These are phyloP conservation scores for Panagrolaimus sp. DNA, from an alignment of 1,140 invertebrate genomes.

Conservation along the genomic window DNA sequence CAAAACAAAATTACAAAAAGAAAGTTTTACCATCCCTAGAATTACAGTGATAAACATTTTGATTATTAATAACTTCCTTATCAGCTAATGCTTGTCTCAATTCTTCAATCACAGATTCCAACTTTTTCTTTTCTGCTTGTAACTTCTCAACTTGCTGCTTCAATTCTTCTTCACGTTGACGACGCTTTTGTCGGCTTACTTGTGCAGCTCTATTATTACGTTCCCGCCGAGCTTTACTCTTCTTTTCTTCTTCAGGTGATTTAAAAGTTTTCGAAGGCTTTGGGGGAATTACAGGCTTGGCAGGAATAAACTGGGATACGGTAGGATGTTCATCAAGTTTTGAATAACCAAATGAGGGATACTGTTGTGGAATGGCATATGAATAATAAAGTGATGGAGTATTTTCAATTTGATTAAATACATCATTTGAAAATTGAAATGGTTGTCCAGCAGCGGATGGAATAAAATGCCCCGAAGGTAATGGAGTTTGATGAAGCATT, in stretches of 20 bases:
- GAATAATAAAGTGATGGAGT: background rate
- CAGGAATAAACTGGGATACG: background rate
- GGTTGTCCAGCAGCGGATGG: background rate
- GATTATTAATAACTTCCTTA: background rate
- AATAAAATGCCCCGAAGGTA: slow-evolving; percentile 1
- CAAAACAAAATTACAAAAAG: too few relatives aligned
- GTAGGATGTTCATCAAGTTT: background rate
- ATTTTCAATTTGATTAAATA: slow-evolving; percentile 6
- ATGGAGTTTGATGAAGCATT: slow-evolving; percentile 4
- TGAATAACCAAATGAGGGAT: background rate
- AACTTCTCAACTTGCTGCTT: slow-evolving; percentile 15
- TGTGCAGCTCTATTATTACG: slow-evolving; percentile 40
- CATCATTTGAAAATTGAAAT: background rate
- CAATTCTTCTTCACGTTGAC: slow-evolving; percentile 27
- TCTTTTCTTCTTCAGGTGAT: slow-evolving; percentile 8
- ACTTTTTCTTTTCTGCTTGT: slow-evolving; percentile 13
- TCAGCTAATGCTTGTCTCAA: background rate
- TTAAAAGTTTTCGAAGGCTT: slow-evolving; percentile 11
- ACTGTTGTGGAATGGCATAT: background rate
- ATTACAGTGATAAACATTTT: background rate
- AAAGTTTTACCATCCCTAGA: background rate
- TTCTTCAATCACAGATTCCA: slow-evolving; percentile 13
- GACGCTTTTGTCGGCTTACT: slow-evolving; percentile 30
- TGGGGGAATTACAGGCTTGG: background rate
- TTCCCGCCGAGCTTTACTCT: slow-evolving; percentile 23